Percentiles rank a stretch among this genome's conserved stretches.
Evolutionary conservation across 2,888 invertebrate genomes (phyloP).

Genomic region (Drosophila borealis): DNA sequence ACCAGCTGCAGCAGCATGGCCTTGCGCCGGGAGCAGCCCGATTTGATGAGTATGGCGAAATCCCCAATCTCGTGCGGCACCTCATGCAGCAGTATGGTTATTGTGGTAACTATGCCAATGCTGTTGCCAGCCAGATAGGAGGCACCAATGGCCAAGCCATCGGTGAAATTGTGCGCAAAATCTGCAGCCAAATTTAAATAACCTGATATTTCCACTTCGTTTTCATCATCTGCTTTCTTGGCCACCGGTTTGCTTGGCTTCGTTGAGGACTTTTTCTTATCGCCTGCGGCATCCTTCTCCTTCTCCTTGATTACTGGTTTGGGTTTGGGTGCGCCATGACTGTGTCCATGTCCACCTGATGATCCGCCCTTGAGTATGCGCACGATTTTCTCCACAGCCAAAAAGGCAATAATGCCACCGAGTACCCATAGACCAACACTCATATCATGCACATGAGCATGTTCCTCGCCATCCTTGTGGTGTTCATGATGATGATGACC

Average conservation of each 20-base stretch:
- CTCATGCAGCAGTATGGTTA: constrained; percentile 98
- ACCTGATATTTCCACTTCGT: constrained; percentile 91
- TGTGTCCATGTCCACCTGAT: constrained; percentile 87
- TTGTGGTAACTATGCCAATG: constrained; percentile 95
- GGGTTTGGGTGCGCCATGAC: constrained; percentile 66
- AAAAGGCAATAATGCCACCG: constrained; percentile 95
- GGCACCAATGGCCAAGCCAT: constrained; percentile 99
- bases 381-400: constrained; percentile 96
- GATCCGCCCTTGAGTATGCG: constrained; percentile 94
- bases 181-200: constrained; percentile 99
- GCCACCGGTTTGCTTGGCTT: constrained; percentile 84
- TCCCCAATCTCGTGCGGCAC: constrained; percentile 99
- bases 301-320: constrained; percentile 49
- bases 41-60: constrained; percentile 99
- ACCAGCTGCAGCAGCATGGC: constrained; percentile 97
- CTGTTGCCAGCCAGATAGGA: constrained; percentile 96
- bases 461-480: constrained; percentile 86
- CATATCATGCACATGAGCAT: constrained; percentile 91
- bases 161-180: constrained; percentile 99
- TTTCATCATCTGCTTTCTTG: constrained; percentile 82
- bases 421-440: constrained; percentile 97
- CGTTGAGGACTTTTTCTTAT: constrained; percentile 65
- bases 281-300: constrained; percentile 48
- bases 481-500: constrained; percentile 80
- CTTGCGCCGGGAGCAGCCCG: constrained; percentile 96